Base-by-base conservation (phyloP, 35 echinoderm and acorn worm species). In the Amphiura filiformis region DNA sequence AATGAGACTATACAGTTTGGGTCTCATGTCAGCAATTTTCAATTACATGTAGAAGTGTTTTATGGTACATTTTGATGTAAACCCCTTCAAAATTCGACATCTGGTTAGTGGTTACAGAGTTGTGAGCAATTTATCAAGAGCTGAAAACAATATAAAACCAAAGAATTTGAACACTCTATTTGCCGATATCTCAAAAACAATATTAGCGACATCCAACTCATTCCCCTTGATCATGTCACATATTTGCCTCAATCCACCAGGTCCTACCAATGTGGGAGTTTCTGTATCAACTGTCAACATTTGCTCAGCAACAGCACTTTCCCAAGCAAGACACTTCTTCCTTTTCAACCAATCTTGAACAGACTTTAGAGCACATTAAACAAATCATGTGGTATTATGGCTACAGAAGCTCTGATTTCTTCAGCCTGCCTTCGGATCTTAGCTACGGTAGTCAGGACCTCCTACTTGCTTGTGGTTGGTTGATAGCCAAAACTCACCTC, bases 381-480 rank as follows among this genome's bases (percentile, higher is more conserved):
- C 76, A 28, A 23, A 32, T 38, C 78, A 80, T 88, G 78, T 81
- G 49, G 57, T 57, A 47, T 0, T 34, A 79, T 4, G 89, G 89
- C 20, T 91, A 91, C 76, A 40, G 76, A 13, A 85, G 82, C 36
- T 31, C 4, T 33, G 75, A 42, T 32, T 80, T 91, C 26, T 37
- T 64, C 35, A 18, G 15, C 37, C 56, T 84, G 15, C 82, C 47
- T 4, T 1, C 52, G 34, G 82, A 64, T 37, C 39, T 84, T 31
- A 77, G 30, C 35, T 23, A 34, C 33, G 89, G 89, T 22, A 85
- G 81, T 41, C 83, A 81, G 34, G 82, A 91, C 30, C n/a, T 91
- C 32, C 52, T 91, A 32, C 75, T 91, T 5, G 89, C 89, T 0
- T 38, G 15, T 20, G 81, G 81, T 38, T 91, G 89, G 89, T 82